These are phyloP conservation scores for Phrixothrix hirtus DNA, from an alignment of 2,888 invertebrate species.

Conservation along the genomic window DNA sequence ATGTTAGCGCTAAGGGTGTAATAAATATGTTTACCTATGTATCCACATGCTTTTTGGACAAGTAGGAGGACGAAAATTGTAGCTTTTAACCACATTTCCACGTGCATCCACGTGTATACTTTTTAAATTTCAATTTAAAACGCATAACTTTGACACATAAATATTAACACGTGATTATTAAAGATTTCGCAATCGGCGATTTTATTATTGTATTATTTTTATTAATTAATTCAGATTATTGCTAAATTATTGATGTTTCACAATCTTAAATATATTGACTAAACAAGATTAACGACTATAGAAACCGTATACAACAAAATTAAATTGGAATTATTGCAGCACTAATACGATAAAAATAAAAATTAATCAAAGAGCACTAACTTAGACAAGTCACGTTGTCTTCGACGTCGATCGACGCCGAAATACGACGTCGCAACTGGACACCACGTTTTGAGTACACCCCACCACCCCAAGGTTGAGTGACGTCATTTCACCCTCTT, in stretches of 20 bases:
- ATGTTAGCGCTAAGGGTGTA: constrained; percentile 3
- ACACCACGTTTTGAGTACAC: constrained; percentile 26
- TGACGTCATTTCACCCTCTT: constrained; percentile 34
- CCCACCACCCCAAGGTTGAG: constrained; percentile 37
- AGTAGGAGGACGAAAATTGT: constrained; percentile 21
- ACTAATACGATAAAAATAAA: not conserved
- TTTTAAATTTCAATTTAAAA: constrained; percentile 13
- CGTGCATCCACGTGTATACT: constrained; percentile 19
- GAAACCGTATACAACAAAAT: not conserved
- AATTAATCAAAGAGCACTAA: not conserved
- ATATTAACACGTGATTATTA: too few relatives aligned
- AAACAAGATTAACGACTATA: not conserved
- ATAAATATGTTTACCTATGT: constrained; percentile 32
- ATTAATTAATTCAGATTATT: too few relatives aligned
- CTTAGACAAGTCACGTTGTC: not conserved
- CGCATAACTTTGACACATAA: constrained; percentile 20
- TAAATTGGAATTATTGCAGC: not conserved
- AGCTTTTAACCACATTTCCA: constrained; percentile 24
- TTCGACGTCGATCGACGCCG: constrained; percentile 28
- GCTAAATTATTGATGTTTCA: too few relatives aligned
- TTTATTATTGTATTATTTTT: too few relatives aligned
- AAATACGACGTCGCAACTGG: constrained; percentile 32
- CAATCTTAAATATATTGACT: too few relatives aligned
- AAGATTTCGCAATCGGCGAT: too few relatives aligned
- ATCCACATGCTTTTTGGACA: constrained; percentile 20